Evolutionary conservation across 2,113 vertebrate species (phyloP), one percentile per base, ranked within the genome.

Genomic region (Condylura cristata): DNA sequence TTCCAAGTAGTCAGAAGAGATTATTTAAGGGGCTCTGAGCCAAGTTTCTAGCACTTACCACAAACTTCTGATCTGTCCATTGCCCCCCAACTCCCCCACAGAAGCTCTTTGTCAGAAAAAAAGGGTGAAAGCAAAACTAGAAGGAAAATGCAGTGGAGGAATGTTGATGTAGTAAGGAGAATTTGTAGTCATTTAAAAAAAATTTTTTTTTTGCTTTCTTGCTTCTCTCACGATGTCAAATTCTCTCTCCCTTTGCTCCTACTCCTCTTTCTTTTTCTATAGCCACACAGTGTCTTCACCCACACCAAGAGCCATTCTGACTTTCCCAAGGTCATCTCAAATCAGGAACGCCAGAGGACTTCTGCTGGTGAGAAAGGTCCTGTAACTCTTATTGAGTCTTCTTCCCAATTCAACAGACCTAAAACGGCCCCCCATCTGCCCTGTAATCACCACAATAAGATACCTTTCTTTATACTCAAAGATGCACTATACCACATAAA

Each of bases 121-220:
- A 3, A 2, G 7, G 60, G 0, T 13, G 8, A 53, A 1, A 78
- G 2, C 0, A 17, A 2, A 71, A 41, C 34, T 16, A 32, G 9
- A 11, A 30, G 56, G 46, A n/a, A 60, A 65, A 61, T 14, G 44
- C 46, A 32, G 14, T 5, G 14, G 34, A 44, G 78, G 44, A 68
- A 58, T 1, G 4, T 41, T 28, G 5, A 1, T 4, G 8, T 48
- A 18, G 16, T 51, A 68, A 51, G 48, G 17, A 44, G 66, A 63
- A 30, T 30, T 61, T 53, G 61, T 34, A 30, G 20, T 9, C 37
- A 66, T 46, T 53, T 28, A 63, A 74, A 78, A 51, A 70, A 76
- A 48, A 8, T 22, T 28, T n/a, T n/a, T 5, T 6, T 20, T 71
- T 86, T 26, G 3, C 37, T 89, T 48, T 37, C 76, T 86, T 81